Conservation (phyloP, 2,888 invertebrate genomes). For the Julus scandinavius region DNA sequence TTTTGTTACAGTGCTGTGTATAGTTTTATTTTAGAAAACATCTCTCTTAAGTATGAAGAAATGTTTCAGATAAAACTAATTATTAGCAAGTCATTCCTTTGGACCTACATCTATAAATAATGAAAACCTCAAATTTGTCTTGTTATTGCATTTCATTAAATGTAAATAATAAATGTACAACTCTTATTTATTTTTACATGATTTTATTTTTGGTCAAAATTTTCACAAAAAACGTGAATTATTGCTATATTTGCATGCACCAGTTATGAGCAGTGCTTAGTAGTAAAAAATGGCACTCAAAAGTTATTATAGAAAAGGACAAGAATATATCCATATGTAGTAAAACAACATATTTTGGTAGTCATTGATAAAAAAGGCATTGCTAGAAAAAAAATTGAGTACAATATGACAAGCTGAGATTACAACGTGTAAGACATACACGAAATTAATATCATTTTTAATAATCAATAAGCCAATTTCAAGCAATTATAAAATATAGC, state of each 20-base stretch:
- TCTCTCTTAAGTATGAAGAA: too few species aligned
- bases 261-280: background rate
- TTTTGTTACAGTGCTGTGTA: too few species aligned
- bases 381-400: background rate
- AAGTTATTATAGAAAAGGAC: background rate
- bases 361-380: background rate
- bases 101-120: too few species aligned
- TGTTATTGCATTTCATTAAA: background rate
- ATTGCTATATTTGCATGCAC: constrained; percentile 10
- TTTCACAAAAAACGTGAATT: constrained; percentile 32
- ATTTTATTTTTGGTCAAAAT: constrained; percentile 9
- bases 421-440: background rate
- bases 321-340: background rate
- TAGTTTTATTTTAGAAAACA: too few species aligned
- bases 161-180: background rate
- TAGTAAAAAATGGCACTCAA: background rate
- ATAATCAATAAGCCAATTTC: too few species aligned
- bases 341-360: background rate
- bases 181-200: background rate
- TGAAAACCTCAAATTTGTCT: too few species aligned
- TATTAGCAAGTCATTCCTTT: background rate
- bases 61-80: too few species aligned
- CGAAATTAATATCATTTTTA: background rate
- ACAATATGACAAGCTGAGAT: background rate
- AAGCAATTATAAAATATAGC: background rate